A percentile compares a stretch with the other conserved stretches of the same genome.
Evolutionary conservation across 2,888 invertebrate species (phyloP).

Genomic region (Cabera pusaria): DNA sequence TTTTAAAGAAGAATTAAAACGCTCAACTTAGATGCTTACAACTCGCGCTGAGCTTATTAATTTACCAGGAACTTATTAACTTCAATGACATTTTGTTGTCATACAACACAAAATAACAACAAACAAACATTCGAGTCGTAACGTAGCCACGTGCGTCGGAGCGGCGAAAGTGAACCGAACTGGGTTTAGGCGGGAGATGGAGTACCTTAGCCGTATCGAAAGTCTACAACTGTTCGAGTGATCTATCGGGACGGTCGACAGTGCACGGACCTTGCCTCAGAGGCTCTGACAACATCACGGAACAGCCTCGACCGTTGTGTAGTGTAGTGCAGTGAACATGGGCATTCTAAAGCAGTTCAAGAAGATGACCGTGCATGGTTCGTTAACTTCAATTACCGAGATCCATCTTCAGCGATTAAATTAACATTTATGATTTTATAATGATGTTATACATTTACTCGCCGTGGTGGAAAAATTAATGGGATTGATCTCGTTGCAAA

Average conservation of each 20-base stretch:
- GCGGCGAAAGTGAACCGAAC: slow-evolving; percentile 32
- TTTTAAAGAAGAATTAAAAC: no score
- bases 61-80: no score
- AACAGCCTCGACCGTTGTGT: slow-evolving; percentile 14
- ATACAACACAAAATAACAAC: slow-evolving; percentile 2
- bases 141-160: slow-evolving; percentile 26
- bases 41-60: no score
- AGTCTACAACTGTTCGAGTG: slow-evolving; percentile 36
- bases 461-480: slow-evolving; percentile 5
- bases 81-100: no score
- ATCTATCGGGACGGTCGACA: slow-evolving; percentile 53
- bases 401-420: slow-evolving; percentile 10
- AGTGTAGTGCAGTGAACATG: slow-evolving; percentile 45
- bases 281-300: slow-evolving; percentile 33
- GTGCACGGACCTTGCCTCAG: slow-evolving; percentile 45
- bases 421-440: slow-evolving; percentile 9
- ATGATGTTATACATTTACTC: slow-evolving; percentile 9
- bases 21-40: no score
- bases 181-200: slow-evolving; percentile 61
- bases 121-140: slow-evolving; percentile 13
- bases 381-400: slow-evolving; percentile 34
- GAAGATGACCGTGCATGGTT: slow-evolving; percentile 69
- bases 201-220: slow-evolving; percentile 37
- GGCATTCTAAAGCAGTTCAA: slow-evolving; percentile 76
- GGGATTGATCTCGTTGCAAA: background rate